phyloP scores from a whole-genome alignment of 2,797 vertebrate species.

The Gymnothorax javanicus region DNA sequence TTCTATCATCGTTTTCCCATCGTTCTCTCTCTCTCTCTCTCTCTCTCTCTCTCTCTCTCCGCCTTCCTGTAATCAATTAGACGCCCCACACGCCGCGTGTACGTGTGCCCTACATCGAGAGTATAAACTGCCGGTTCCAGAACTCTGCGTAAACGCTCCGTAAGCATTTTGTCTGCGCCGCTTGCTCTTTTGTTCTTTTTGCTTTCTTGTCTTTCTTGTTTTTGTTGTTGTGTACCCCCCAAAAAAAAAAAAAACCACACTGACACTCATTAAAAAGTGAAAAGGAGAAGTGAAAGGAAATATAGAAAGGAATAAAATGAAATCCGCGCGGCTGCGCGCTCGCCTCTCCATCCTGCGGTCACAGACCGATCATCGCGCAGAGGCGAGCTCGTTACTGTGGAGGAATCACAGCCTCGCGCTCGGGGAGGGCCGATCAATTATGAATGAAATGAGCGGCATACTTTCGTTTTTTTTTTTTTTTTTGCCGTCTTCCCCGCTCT shows the following conservation, averaged over 20 bases:
- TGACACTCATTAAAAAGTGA: constrained; percentile 80
- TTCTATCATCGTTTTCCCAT: constrained; percentile 7
- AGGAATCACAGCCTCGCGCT: constrained; percentile 44
- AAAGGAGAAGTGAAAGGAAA: constrained; percentile 57
- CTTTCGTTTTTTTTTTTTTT: constrained; percentile 48
- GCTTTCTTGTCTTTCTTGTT: constrained; percentile 65
- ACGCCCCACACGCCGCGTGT: constrained; percentile 47
- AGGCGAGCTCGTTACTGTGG: constrained; percentile 67
- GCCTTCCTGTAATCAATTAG: constrained; percentile 59
- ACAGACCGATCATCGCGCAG: constrained; percentile 63
- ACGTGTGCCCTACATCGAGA: constrained; percentile 66
- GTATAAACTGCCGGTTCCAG: constrained; percentile 61
- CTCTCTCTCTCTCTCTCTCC: constrained; percentile 22
- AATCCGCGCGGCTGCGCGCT: constrained; percentile 58
- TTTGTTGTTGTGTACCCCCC: constrained; percentile 66
- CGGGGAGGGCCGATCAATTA: constrained; percentile 75
- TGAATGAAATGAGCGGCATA: constrained; percentile 72
- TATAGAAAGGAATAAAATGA: constrained; percentile 68
- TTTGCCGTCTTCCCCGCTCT: constrained; percentile 22
- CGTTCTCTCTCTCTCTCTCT: not conserved
- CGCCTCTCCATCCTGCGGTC: constrained; percentile 77
- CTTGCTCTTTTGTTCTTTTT: constrained; percentile 73
- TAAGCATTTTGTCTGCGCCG: constrained; percentile 79
- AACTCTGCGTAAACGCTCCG: constrained; percentile 71
- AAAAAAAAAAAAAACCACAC: constrained; percentile 64